Evolutionary conservation across 1,140 invertebrate species (phyloP), one percentile per base, ranked within the genome.

Genomic region (Dreissena rostriformis): DNA sequence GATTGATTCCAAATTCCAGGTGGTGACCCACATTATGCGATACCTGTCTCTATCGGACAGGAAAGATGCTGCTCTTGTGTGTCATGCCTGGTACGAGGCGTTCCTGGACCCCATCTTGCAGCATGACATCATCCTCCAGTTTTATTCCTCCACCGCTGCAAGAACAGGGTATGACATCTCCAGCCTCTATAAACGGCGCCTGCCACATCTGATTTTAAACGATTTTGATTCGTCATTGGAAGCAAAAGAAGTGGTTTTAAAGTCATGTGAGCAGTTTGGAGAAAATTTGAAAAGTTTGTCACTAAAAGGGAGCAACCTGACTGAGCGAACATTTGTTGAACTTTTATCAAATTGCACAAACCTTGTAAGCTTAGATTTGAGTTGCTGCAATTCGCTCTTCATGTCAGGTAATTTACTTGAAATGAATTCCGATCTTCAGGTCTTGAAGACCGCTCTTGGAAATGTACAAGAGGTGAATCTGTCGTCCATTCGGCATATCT

Each of bases 341-440:
- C 68, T 93, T 26, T 55, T 92, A 2, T 85, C 88, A 11, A 57
- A 87, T 19, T 92, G 91, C 80, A 91, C 67, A 29, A 90, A 95
- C 90, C 91, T 96, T 49, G 93, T 94, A 87, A 91, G 91, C 80
- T 92, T 96, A 7, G 94, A 95, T 82, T 93, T 96, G 26, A 94
- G 94, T 85, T 94, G 94, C 65, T 96, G 96, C 87, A 95, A 95
- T 87, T 95, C 96, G 73, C 92, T 96, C 15, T 95, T 96, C 68
- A 96, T 96, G 95, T 95, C 95, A 39, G 96, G 96, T 15, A 94
- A 94, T 1, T 92, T 96, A 26, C 90, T 96, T 61, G 95, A 96
- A 87, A 94, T 94, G 82, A 93, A 94, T 85, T 92, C 92, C 51
- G 95, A 95, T 86, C 92, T 94, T 49, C 91, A 94, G 71, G 89